Base-by-base conservation (phyloP, 2,888 invertebrate genomes). In the Prosapia bicincta region DNA sequence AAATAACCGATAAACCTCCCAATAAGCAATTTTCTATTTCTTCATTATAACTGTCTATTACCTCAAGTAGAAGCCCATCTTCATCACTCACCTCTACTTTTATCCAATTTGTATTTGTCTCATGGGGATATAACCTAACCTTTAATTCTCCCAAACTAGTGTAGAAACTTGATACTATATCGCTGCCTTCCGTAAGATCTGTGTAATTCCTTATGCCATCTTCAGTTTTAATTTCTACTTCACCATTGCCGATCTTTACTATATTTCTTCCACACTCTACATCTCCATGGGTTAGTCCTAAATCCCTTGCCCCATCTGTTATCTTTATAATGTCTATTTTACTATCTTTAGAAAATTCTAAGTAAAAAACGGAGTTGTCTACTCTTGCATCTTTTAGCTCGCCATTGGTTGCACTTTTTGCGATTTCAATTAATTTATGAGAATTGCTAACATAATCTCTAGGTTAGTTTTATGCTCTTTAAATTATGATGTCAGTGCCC, bases 181-280 rank as follows among this genome's bases (percentile, higher is more conserved):
- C n/a, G n/a, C n/a, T n/a, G n/a, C n/a, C n/a, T n/a, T n/a, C 69
- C 26, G 26, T 69, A 69, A 69, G 69, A 26, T 69, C 26, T 25
- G 69, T 69, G n/a, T 23, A 69, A 69, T 69, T 69, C 26, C 69
- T 69, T 69, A 69, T 69, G 25, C 69, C 69, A 26, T 69, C 26
- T 69, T 69, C 69, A 7, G 69, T 69, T 69, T 25, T 69, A 69
- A 69, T 69, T 69, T 69, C 69, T 69, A 69, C 69, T 26, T 69
- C 69, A 69, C 25, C 26, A 9, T 69, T 26, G 26, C 69, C 69
- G 69, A 69, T 69, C 26, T 23, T 26, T 69, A 69, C 26, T 69
- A 69, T 26, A 69, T 69, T 26, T 69, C 69, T 69, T 69, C 69
- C 26, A 69, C 9, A 69, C 6, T 69, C 26, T 69, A 69, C n/a